A percentile compares a stretch with the other conserved stretches of the same genome.
Conservation (phyloP, 2,888 invertebrate genomes). For the Andrena praecox region DNA sequence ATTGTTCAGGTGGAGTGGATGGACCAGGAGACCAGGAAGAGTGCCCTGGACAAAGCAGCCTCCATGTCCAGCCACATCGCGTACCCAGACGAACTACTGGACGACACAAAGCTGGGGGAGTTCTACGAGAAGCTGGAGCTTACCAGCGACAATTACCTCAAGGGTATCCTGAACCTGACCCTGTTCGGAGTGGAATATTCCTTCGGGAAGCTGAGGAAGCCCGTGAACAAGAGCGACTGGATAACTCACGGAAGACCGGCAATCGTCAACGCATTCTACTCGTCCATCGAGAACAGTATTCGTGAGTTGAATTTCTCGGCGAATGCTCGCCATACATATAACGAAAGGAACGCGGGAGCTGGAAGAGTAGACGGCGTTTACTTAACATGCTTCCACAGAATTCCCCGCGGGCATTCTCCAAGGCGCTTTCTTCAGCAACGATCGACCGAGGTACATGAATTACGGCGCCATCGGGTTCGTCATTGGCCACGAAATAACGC, state of each 20-base stretch:
- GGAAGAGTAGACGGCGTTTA: not conserved
- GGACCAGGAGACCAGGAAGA: slow-evolving; percentile 92
- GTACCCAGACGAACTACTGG: slow-evolving; percentile 95
- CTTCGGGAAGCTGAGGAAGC: slow-evolving; percentile 85
- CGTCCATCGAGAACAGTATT: slow-evolving; percentile 86
- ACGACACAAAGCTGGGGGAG: slow-evolving; percentile 91
- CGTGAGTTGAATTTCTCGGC: slow-evolving; percentile 82
- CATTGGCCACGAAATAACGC: slow-evolving; percentile 96
- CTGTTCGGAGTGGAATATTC: slow-evolving; percentile 86
- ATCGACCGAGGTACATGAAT: slow-evolving; percentile 96
- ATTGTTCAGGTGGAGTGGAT: slow-evolving; percentile 92
- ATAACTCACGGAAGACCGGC: slow-evolving; percentile 85
- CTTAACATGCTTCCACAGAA: slow-evolving; percentile 45
- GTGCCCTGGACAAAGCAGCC: slow-evolving; percentile 92
- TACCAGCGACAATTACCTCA: slow-evolving; percentile 84
- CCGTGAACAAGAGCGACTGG: slow-evolving; percentile 86
- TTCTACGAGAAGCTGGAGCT: slow-evolving; percentile 88
- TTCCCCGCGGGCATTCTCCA: slow-evolving; percentile 94
- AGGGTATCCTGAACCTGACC: slow-evolving; percentile 85
- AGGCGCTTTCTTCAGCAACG: slow-evolving; percentile 95
- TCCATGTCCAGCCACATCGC: slow-evolving; percentile 96
- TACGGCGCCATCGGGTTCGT: slow-evolving; percentile 96
- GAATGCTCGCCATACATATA: not conserved
- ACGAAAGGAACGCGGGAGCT: not conserved
- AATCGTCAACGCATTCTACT: slow-evolving; percentile 87